Evolutionary conservation across 2,888 invertebrate species (phyloP), one percentile per base, ranked within the genome.

Genomic region (Campopleginae sp.): DNA sequence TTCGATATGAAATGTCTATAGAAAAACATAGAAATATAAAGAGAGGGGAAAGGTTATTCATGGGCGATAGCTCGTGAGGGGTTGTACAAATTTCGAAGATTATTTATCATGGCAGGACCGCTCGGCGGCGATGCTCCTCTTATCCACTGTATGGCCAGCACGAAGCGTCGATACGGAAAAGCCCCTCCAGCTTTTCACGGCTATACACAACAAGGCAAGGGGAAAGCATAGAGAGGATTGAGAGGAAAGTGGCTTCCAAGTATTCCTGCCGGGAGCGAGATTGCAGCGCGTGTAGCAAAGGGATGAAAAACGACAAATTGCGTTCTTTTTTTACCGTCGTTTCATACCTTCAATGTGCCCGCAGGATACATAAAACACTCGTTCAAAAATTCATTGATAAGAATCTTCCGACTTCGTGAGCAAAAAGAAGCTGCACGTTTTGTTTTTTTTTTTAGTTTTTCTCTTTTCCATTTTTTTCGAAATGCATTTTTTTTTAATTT

Each of bases 21-120:
- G 23, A 76, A 48, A 65, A 19, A 38, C 23, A 31, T 33, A 61
- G 12, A 70, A 75, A 63, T 48, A 68, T 70, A 38, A 63, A 82
- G 27, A 63, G 27, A 4, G 46, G 48, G 54, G 54, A 63, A 46
- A 84, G 82, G 72, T 63, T 74, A 61, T 80, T 71, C 74, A 27
- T 8, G 66, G 70, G 70, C 82, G 74, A 85, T 85, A 79, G 70
- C 42, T 68, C 38, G 61, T 63, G 38, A 63, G 80, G 84, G 86
- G 72, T 84, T 82, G 86, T 80, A 87, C 87, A 85, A 85, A 86
- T 82, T 82, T 77, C 51, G 74, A 33, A 76, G 81, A 77, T 84
- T 87, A 86, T 88, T 86, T 88, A 86, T 86, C 86, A 86, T 84
- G 78, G 81, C 44, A 48, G 72, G 17, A 54, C 72, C 31, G 71